phyloP scores from a whole-genome alignment of 2,113 vertebrate species.

The Notiomystis cincta region DNA sequence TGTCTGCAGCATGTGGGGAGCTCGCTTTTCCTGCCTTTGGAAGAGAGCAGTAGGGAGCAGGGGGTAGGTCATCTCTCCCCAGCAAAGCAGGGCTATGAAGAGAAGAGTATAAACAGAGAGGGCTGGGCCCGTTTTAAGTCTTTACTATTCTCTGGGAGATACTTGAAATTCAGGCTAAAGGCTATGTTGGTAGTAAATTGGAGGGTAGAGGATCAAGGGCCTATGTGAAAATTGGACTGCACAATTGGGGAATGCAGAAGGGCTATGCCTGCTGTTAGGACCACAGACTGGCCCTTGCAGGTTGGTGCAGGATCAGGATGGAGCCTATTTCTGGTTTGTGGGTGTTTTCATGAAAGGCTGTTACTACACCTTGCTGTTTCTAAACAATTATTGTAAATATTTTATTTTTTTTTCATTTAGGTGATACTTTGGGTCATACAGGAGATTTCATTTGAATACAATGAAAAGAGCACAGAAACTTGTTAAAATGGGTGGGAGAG shows the following conservation, averaged over 20 bases:
- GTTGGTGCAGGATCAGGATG: not conserved
- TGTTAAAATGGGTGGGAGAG: not conserved
- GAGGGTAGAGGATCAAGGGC: not conserved
- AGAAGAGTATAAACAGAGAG: not conserved
- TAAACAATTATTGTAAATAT: not conserved
- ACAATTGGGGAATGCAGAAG: not conserved
- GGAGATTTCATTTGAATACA: not conserved
- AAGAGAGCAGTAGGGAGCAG: not conserved
- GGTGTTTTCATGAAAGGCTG: not conserved
- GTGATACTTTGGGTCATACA: not conserved
- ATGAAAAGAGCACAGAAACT: not conserved
- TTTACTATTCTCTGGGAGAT: not conserved
- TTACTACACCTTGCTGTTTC: not conserved
- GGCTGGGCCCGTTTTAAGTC: not conserved
- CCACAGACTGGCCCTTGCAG: not conserved
- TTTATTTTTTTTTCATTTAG: not conserved
- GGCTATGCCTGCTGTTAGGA: not conserved
- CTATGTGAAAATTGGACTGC: not conserved
- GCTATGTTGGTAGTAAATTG: conserved; percentile 12
- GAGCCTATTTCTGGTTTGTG: not conserved
- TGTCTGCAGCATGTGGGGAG: not conserved
- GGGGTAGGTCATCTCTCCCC: not conserved
- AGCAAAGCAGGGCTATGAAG: not conserved
- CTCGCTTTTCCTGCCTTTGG: not conserved
- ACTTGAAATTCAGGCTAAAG: conserved; percentile 17